Evolutionary conservation across 2,797 vertebrate genomes (phyloP).

Genomic region (Meda fulgida): DNA sequence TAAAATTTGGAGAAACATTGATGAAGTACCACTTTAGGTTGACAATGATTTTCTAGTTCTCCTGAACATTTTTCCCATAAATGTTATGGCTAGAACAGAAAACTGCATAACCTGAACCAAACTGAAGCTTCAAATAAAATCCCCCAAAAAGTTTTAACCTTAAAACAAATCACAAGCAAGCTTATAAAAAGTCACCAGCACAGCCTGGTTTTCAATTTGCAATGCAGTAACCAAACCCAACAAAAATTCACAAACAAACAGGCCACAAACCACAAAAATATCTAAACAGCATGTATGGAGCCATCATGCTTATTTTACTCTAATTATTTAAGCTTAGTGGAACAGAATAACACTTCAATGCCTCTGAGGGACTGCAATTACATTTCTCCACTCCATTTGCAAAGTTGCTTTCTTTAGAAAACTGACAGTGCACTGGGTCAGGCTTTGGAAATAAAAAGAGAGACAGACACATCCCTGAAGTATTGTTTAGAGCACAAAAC

Average conservation of each 20-base stretch:
- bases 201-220: not conserved
- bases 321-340: constrained; percentile 68
- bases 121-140: not conserved
- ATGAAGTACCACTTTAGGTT: constrained; percentile 46
- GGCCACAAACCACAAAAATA: constrained; percentile 52
- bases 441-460: constrained; percentile 56
- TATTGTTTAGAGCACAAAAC: constrained; percentile 58
- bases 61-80: constrained; percentile 35
- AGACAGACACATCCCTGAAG: constrained; percentile 57
- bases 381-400: constrained; percentile 72
- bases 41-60: constrained; percentile 34
- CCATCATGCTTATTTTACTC: constrained; percentile 61
- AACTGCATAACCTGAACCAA: no score
- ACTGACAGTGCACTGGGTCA: constrained; percentile 65
- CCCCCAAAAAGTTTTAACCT: not conserved
- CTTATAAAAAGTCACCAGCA: not conserved
- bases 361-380: constrained; percentile 72
- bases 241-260: constrained; percentile 56
- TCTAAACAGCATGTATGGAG: constrained; percentile 67
- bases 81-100: constrained; percentile 7
- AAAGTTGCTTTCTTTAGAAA: constrained; percentile 71
- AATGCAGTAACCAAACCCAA: constrained; percentile 42
- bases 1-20: constrained; percentile 48
- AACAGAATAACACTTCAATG: constrained; percentile 68
- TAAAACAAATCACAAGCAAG: constrained; percentile 1